These are phyloP conservation scores for Charina bottae DNA, from an alignment of 2,113 vertebrate species.

Conservation along the genomic window DNA sequence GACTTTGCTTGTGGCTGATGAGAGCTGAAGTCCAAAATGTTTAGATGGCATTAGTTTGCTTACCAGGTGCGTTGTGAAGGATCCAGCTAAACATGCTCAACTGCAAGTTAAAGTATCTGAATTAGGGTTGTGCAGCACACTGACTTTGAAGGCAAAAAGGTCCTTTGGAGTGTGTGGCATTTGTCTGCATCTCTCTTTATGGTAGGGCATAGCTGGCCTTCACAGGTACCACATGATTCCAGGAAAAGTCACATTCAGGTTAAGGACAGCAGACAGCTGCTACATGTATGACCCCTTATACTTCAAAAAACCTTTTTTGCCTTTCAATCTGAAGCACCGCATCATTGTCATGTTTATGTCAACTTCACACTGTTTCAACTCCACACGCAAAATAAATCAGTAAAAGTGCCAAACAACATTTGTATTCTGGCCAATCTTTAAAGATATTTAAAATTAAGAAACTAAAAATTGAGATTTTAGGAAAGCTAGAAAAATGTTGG, in stretches of 20 bases:
- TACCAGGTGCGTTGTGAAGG: not conserved
- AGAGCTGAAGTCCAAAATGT: not conserved
- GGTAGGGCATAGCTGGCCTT: not conserved
- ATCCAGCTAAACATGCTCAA: not conserved
- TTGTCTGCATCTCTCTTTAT: not conserved
- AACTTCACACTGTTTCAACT: not conserved
- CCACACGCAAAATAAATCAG: not conserved
- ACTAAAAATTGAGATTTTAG: not conserved
- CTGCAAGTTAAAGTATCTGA: not conserved
- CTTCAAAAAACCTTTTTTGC: not conserved
- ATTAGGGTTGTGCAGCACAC: not conserved
- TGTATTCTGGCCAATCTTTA: not conserved
- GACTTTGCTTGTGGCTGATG: not conserved
- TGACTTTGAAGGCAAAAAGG: not conserved
- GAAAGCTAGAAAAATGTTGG: not conserved
- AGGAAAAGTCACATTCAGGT: not conserved
- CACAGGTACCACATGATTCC: not conserved
- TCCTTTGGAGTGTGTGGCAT: not conserved
- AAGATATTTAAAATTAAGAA: constrained; percentile 3
- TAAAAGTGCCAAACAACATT: not conserved
- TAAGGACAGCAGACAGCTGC: not conserved
- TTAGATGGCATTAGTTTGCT: not conserved
- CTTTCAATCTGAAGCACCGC: not conserved
- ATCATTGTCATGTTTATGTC: not conserved
- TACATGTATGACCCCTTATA: not conserved